Conservation (phyloP, 1,140 invertebrate species). For the Drosophila willistoni region DNA sequence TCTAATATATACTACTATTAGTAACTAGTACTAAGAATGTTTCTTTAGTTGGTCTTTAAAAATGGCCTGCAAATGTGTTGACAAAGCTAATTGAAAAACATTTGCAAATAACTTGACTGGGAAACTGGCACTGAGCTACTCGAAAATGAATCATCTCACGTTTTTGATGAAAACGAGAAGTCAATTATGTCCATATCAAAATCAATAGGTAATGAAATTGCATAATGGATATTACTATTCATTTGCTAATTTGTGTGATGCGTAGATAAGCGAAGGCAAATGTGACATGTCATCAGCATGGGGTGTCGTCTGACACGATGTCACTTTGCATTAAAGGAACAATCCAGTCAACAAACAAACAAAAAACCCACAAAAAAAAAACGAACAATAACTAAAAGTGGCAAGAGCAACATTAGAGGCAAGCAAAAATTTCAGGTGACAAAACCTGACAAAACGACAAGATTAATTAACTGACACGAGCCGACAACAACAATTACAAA, state of each 20-base stretch:
- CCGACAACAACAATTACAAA: conserved; percentile 32
- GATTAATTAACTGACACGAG: conserved; percentile 67
- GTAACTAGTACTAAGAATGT: not conserved
- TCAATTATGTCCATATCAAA: too few species aligned
- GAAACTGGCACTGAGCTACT: too few species aligned
- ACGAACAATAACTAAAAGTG: conserved; percentile 1
- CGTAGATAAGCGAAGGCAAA: too few species aligned
- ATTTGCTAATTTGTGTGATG: too few species aligned
- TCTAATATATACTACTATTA: not conserved
- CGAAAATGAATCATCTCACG: too few species aligned
- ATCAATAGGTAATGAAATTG: too few species aligned
- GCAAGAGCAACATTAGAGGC: conserved; percentile 31
- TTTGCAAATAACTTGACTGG: not conserved
- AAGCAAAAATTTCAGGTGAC: conserved; percentile 62
- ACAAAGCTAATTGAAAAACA: not conserved
- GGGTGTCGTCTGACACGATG: conserved; percentile 46
- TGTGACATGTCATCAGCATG: not conserved
- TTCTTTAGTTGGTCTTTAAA: not conserved
- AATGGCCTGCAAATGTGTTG: too few species aligned
- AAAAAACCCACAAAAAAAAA: conserved; percentile 6
- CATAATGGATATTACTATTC: too few species aligned
- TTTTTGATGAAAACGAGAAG: too few species aligned
- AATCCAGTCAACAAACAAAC: conserved; percentile 12
- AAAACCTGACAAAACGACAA: conserved; percentile 56
- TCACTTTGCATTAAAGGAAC: conserved; percentile 50